phyloP scores from a whole-genome alignment of 2,113 vertebrate species.

The Mungos mungo region DNA sequence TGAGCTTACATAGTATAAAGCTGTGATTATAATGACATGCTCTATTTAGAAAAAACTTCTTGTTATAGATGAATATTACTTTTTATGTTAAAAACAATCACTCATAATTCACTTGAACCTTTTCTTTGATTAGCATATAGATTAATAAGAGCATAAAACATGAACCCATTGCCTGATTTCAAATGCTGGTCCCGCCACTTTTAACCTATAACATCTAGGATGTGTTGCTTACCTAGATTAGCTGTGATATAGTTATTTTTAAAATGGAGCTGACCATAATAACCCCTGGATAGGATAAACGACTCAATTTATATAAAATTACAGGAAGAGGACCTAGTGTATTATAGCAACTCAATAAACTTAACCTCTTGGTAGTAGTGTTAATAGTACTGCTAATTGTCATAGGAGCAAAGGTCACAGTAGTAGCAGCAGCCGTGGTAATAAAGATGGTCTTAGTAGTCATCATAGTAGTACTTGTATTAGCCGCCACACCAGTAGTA shows the following conservation, averaged over 20 bases:
- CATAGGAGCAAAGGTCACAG: background rate
- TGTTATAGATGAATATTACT: background rate
- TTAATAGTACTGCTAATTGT: background rate
- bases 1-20: background rate
- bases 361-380: background rate
- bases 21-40: background rate
- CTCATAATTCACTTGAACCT: background rate
- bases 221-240: background rate
- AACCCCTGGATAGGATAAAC: background rate
- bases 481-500: background rate
- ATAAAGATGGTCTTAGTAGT: background rate
- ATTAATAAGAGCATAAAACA: background rate
- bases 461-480: rapidly evolving
- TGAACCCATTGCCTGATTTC: background rate
- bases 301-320: background rate
- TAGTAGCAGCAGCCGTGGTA: background rate
- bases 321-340: background rate
- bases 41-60: background rate
- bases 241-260: background rate
- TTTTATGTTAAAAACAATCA: background rate
- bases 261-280: background rate
- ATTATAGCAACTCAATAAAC: background rate
- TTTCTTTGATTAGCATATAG: background rate
- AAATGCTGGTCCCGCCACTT: background rate
- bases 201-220: background rate